Percentiles rank a stretch among this genome's conserved stretches.
phyloP scores from a whole-genome alignment of 2,797 vertebrate genomes.

The Phaenicophaeus curvirostris region DNA sequence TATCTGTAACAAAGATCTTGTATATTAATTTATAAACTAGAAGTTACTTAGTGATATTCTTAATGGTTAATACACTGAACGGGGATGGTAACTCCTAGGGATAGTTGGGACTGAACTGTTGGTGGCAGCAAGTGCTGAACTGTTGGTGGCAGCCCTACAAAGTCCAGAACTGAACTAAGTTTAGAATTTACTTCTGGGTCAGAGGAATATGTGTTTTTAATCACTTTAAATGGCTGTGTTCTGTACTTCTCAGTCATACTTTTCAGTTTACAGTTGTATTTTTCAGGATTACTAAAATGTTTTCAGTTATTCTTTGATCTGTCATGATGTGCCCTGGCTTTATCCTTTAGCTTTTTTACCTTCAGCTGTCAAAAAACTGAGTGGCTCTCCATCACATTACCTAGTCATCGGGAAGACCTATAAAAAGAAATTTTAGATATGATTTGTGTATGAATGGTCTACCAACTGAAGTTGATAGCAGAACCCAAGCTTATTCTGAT shows the following conservation, averaged over 20 bases:
- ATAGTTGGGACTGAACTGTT: background rate
- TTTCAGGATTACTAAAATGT: background rate
- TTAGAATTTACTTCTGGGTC: background rate
- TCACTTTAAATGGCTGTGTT: background rate
- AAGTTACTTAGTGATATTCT: background rate
- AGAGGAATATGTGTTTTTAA: background rate
- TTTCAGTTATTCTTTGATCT: background rate
- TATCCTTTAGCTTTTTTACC: background rate
- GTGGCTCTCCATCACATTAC: fast-evolving
- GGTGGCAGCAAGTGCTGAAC: background rate
- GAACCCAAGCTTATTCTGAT: background rate
- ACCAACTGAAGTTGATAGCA: background rate
- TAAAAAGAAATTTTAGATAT: background rate
- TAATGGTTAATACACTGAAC: background rate
- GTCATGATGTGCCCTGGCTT: background rate
- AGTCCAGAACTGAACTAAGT: background rate
- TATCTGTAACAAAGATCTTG: background rate
- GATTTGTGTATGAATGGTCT: background rate
- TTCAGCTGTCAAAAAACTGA: background rate
- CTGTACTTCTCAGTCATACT: background rate
- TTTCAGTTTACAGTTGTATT: background rate
- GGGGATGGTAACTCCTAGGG: background rate
- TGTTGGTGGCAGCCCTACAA: background rate
- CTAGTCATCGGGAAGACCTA: background rate
- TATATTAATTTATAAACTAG: background rate